A percentile compares a stretch with the other conserved stretches of the same genome.
phyloP scores from a whole-genome alignment of 2,888 invertebrate species.

The Alloplasta piceator region DNA sequence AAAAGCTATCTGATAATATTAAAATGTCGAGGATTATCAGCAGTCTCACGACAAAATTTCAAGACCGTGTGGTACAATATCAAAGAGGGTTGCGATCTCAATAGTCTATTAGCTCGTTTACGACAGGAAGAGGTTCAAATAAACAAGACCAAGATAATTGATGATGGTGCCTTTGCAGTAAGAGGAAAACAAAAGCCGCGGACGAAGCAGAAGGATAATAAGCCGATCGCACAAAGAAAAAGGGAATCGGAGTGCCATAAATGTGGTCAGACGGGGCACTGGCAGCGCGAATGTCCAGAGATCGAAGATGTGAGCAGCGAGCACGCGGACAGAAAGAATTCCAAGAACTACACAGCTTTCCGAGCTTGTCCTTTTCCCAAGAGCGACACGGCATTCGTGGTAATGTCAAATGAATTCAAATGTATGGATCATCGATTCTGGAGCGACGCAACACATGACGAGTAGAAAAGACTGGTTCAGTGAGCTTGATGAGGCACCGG shows the following conservation, averaged over 20 bases:
- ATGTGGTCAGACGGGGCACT: constrained; percentile 27
- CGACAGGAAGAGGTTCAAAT: constrained; percentile 48
- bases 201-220: constrained; percentile 6
- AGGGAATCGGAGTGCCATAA: constrained; percentile 26
- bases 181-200: constrained; percentile 18
- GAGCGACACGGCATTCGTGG: constrained; percentile 20
- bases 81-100: constrained; percentile 50
- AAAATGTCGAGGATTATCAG: constrained; percentile 71
- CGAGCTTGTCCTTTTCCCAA: constrained; percentile 14
- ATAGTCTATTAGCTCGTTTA: constrained; percentile 47
- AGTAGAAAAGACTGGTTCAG: constrained; percentile 32
- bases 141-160: constrained; percentile 35
- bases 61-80: constrained; percentile 59
- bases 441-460: constrained; percentile 27
- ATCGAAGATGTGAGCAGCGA: constrained; percentile 22
- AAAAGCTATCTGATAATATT: constrained; percentile 57
- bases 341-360: constrained; percentile 26
- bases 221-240: constrained; percentile 24
- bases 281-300: constrained; percentile 18
- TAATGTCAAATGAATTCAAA: constrained; percentile 17
- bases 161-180: constrained; percentile 18
- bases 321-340: constrained; percentile 12
- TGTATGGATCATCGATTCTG: constrained; percentile 19
- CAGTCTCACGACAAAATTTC: constrained; percentile 30
- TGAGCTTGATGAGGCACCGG: constrained; percentile 20